Evolutionary conservation across 2,113 vertebrate species (phyloP), one percentile per base, ranked within the genome.

Genomic region (Sinocyclocheilus maitianheensis): DNA sequence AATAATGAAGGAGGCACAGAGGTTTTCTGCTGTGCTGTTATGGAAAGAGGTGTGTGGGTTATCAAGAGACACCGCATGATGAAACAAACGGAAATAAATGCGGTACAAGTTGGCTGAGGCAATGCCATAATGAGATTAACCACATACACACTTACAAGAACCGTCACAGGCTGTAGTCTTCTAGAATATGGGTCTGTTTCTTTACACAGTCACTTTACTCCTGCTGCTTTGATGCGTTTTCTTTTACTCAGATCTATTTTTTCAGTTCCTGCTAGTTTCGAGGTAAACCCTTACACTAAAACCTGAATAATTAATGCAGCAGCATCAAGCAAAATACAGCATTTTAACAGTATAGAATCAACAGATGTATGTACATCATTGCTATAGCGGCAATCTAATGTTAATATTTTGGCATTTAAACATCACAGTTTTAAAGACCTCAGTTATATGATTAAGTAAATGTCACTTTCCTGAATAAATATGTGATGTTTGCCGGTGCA

Each of bases 51-150:
- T 65, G 46, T 69, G 74, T 60, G 80, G 46, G 51, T 30, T 24
- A 72, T n/a, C 22, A 10, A 60, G 18, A 71, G 37, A 55, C 24
- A 26, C 30, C 8, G 46, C 51, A 87, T 77, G 86, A 48, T 78
- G 78, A 60, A 84, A 79, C 18, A 58, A 62, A 30, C 22, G 13
- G 65, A 84, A 78, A 83, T 77, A 43, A 3, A 60, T 5, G 53
- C 16, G 8, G 51, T 48, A n/a, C 5, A 1, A n/a, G 24, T 84
- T 55, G 13, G 30, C 62, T 46, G 51, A 63, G 30, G 14, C 46
- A 24, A 71, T 48, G 46, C 62, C 24, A 46, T 34, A 14, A 11
- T 62, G n/a, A 77, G 60, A 74, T 4, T 6, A 81, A 78, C 71
- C 22, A 83, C 16, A 83, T 4, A n/a, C 62, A 71, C 18, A 20